phyloP scores from a whole-genome alignment of 64 coral and sea anemone species.

The Montipora sp. region DNA sequence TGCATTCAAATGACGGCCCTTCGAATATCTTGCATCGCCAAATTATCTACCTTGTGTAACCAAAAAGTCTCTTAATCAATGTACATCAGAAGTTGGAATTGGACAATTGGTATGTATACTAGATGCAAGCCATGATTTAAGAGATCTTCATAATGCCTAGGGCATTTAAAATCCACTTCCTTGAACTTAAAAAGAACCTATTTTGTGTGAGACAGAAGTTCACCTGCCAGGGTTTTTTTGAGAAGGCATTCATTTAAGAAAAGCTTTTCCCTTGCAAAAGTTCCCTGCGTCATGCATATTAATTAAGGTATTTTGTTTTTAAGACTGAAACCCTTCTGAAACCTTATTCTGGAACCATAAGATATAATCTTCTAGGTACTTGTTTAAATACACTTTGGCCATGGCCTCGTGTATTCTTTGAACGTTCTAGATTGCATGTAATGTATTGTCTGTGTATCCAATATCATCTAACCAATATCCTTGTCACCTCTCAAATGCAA shows the following conservation, averaged over 20 bases:
- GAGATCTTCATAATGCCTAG: neutral
- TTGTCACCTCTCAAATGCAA: neutral
- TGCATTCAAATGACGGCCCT: neutral
- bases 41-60: neutral
- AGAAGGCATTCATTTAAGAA: neutral
- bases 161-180: no score
- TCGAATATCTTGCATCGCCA: no score
- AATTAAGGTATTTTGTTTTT: neutral
- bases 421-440: conserved; percentile 44
- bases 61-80: neutral
- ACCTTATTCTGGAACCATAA: neutral
- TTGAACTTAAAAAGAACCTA: no score
- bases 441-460: conserved; percentile 6
- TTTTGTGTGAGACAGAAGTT: neutral
- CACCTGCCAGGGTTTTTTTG: neutral
- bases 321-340: neutral
- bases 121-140: neutral
- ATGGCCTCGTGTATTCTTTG: neutral
- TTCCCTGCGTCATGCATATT: neutral
- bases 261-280: neutral
- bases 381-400: neutral
- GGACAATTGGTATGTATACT: conserved; percentile 11
- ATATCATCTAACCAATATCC: conserved; percentile 12
- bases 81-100: neutral
- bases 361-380: neutral